These are phyloP conservation scores for Agonopterix alstromeriana DNA, from an alignment of 2,888 invertebrate genomes.

Conservation along the genomic window DNA sequence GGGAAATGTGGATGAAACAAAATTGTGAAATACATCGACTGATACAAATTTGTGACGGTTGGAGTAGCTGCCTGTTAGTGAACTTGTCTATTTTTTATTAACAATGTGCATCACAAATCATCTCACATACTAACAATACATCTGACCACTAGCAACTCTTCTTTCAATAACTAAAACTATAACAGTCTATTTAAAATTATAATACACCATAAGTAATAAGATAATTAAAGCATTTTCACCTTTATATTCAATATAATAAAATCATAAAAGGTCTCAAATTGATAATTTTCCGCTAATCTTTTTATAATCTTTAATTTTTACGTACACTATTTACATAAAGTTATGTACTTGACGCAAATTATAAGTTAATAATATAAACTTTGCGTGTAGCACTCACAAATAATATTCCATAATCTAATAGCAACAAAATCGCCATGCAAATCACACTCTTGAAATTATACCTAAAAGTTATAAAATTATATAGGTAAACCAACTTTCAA, in stretches of 20 bases:
- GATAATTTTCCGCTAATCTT: constrained; percentile 57
- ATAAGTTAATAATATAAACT: constrained; percentile 58
- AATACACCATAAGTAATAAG: constrained; percentile 71
- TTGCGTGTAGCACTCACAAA: constrained; percentile 53
- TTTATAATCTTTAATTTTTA: constrained; percentile 39
- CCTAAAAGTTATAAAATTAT: constrained; percentile 61
- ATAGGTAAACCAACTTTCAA: constrained; percentile 68
- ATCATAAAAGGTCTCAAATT: constrained; percentile 64
- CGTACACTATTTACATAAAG: constrained; percentile 65
- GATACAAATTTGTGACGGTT: constrained; percentile 47
- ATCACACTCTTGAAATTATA: constrained; percentile 68
- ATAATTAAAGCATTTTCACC: constrained; percentile 77
- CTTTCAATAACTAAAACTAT: constrained; percentile 68
- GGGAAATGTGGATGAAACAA: constrained; percentile 37
- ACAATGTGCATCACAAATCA: constrained; percentile 12
- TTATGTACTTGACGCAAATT: constrained; percentile 51
- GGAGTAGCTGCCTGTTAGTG: constrained; percentile 25
- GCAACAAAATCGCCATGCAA: constrained; percentile 71
- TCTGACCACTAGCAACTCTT: constrained; percentile 45
- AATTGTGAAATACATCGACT: constrained; percentile 29
- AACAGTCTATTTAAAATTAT: constrained; percentile 76
- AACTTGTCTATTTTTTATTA: constrained; percentile 12
- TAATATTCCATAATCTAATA: constrained; percentile 51
- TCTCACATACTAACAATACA: constrained; percentile 29
- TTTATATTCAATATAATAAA: constrained; percentile 66